Evolutionary conservation across 2,113 vertebrate genomes (phyloP).

Genomic region (Cervus canadensis): DNA sequence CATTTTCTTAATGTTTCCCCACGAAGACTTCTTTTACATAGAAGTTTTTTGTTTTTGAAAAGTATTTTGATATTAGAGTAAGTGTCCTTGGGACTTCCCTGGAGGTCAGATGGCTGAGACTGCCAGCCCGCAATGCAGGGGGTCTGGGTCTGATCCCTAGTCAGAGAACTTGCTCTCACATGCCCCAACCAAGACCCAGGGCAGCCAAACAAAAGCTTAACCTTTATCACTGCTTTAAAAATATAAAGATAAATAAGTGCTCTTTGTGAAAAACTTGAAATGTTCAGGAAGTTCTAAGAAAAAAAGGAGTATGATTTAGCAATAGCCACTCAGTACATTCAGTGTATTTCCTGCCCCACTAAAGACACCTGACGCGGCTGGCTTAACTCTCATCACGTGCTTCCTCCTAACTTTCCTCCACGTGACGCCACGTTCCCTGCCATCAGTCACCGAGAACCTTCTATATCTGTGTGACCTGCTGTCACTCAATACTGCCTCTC

Average conservation of each 20-base stretch:
- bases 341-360: neutral
- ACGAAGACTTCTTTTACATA: neutral
- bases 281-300: neutral
- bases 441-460: neutral
- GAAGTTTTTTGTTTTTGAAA: neutral
- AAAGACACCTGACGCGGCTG: neutral
- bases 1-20: neutral
- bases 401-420: neutral
- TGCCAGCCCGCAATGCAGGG: neutral
- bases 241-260: neutral
- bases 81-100: neutral
- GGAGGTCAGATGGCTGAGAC: neutral
- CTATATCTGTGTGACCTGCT: accelerated
- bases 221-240: neutral
- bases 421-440: accelerated
- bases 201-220: neutral
- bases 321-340: neutral
- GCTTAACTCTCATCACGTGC: neutral
- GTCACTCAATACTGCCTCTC: neutral
- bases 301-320: neutral
- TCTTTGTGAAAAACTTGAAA: neutral
- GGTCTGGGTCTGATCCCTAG: neutral
- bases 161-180: neutral
- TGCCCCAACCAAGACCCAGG: neutral
- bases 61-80: neutral